Percentiles rank a stretch among this genome's conserved stretches.
phyloP scores from a whole-genome alignment of 2,888 invertebrate species.

The Calliphora vomitoria region DNA sequence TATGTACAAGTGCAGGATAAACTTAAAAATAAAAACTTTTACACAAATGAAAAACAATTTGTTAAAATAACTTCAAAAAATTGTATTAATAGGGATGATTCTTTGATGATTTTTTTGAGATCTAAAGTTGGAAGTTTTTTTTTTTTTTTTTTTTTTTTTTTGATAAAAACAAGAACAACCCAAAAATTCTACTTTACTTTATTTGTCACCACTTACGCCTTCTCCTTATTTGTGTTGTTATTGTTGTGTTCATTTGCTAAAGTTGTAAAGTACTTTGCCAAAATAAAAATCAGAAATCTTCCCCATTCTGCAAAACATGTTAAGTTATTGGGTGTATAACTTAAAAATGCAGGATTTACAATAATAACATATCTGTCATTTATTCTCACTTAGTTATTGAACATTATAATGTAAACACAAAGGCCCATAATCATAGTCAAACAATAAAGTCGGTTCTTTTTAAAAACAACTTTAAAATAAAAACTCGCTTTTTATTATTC shows the following conservation, averaged over 20 bases:
- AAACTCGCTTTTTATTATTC: too few species aligned
- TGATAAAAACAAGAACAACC: conserved; percentile 35
- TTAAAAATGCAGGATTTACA: too few species aligned
- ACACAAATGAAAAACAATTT: conserved; percentile 35
- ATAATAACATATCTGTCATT: too few species aligned
- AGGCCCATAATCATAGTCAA: too few species aligned
- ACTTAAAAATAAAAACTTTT: conserved; percentile 34
- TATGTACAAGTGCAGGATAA: background rate
- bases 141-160: background rate
- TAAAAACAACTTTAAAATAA: too few species aligned
- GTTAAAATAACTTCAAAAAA: conserved; percentile 14
- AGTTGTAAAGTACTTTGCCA: conserved; percentile 19
- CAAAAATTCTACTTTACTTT: background rate
- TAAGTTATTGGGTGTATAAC: too few species aligned
- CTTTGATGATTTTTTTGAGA: background rate
- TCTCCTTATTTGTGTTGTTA: conserved; percentile 9
- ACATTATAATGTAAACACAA: too few species aligned
- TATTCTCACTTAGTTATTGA: too few species aligned
- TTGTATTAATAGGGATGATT: conserved; percentile 25
- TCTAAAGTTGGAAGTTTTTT: conserved; percentile 17
- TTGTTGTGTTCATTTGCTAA: conserved; percentile 12
- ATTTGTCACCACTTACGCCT: conserved; percentile 48
- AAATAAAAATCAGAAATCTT: background rate
- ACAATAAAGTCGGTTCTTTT: too few species aligned
- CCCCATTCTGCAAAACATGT: conserved; percentile 13